A percentile compares a stretch with the other conserved stretches of the same genome.
phyloP scores from a whole-genome alignment of 2,113 vertebrate species.

The Agelaius tricolor region DNA sequence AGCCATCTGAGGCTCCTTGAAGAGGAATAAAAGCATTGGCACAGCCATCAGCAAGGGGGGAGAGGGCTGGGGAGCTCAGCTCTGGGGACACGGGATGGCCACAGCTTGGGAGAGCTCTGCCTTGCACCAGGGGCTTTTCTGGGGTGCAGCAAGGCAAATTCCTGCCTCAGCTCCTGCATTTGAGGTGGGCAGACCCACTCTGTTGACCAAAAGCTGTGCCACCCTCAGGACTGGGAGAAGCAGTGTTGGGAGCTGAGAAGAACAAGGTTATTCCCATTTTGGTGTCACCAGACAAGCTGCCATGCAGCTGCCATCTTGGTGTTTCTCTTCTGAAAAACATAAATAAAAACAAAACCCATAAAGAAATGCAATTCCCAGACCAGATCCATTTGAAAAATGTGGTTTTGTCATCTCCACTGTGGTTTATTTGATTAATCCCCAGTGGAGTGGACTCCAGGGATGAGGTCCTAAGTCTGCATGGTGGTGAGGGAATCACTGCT shows the following conservation, averaged over 20 bases:
- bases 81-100: not conserved
- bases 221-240: not conserved
- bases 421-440: not conserved
- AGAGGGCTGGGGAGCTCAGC: not conserved
- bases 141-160: not conserved
- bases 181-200: not conserved
- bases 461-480: not conserved
- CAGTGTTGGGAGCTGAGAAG: not conserved
- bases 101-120: not conserved
- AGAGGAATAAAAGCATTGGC: not conserved
- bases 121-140: not conserved
- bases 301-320: not conserved
- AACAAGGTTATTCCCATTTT: conserved; percentile 45
- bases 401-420: not conserved
- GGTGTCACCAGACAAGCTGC: conserved; percentile 7
- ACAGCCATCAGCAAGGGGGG: fast-evolving
- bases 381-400: not conserved
- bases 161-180: not conserved
- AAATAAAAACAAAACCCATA: not conserved
- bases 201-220: not conserved
- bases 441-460: not conserved
- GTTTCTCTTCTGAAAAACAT: not conserved
- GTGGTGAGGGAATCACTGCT: not conserved
- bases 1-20: not conserved
- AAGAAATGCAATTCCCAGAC: not conserved